phyloP scores from a whole-genome alignment of 2,797 vertebrate species.

The Microctenopoma stevenorrisi region DNA sequence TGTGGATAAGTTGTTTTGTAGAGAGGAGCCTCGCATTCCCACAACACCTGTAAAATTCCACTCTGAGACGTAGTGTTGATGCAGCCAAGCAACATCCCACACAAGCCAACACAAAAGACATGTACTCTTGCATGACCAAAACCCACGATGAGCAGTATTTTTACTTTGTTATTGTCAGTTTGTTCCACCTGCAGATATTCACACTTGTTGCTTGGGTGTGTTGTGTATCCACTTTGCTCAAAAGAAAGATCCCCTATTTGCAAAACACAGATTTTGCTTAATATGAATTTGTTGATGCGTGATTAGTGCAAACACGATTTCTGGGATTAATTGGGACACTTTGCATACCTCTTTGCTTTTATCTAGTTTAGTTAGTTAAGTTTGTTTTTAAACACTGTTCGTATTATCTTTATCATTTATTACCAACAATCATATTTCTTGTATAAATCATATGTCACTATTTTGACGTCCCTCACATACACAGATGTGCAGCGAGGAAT shows the following conservation, averaged over 20 bases:
- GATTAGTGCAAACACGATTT: slow-evolving; percentile 1
- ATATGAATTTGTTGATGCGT: not conserved
- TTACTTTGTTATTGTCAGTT: slow-evolving; percentile 24
- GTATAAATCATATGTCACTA: not conserved
- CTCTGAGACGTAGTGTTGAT: slow-evolving; percentile 12
- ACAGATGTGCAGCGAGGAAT: not conserved
- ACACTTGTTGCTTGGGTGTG: slow-evolving; percentile 5
- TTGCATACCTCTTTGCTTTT: not conserved
- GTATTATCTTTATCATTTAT: not conserved
- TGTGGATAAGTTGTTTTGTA: slow-evolving; percentile 18
- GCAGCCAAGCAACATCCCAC: slow-evolving; percentile 34
- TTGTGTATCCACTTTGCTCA: slow-evolving; percentile 14
- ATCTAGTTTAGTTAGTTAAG: not conserved
- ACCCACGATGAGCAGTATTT: slow-evolving; percentile 26
- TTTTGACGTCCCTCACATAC: not conserved
- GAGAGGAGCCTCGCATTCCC: slow-evolving; percentile 45
- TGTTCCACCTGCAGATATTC: slow-evolving; percentile 9
- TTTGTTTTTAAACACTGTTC: not conserved
- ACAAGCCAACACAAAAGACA: slow-evolving; percentile 30
- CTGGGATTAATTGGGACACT: not conserved
- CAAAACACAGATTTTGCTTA: not conserved
- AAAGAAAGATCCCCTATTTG: not conserved
- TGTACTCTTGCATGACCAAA: slow-evolving; percentile 46
- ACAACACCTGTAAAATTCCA: slow-evolving; percentile 68
- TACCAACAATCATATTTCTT: not conserved